These are phyloP conservation scores for Echeneis naucrates DNA, from an alignment of 2,797 vertebrate species.

Conservation along the genomic window DNA sequence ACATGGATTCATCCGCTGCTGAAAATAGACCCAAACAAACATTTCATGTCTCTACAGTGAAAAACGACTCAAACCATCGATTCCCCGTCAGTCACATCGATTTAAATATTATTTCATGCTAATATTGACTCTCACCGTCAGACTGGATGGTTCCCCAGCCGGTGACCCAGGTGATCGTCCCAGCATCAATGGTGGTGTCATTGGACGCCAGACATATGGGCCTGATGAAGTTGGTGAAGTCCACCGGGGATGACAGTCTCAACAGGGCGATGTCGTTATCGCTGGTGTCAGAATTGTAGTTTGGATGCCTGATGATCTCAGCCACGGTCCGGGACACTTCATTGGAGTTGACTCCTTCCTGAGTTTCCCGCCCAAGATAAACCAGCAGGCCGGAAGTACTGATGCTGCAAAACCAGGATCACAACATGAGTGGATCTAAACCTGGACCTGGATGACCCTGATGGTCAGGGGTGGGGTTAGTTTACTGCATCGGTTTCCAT, in stretches of 20 bases:
- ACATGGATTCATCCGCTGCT: no score
- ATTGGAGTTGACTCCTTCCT: fast-evolving
- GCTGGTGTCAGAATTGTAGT: fast-evolving
- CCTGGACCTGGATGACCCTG: background rate
- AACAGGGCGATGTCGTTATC: constrained; percentile 70
- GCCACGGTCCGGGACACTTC: background rate
- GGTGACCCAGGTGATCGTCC: constrained; percentile 62
- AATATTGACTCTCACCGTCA: constrained; percentile 7
- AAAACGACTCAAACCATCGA: no score
- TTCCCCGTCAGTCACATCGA: no score
- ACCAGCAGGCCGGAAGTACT: fast-evolving
- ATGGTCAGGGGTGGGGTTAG: no score
- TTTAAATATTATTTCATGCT: background rate
- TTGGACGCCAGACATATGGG: constrained; percentile 79
- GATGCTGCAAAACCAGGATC: background rate
- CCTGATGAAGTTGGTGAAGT: constrained; percentile 70
- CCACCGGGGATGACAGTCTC: constrained; percentile 30
- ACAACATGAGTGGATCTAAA: background rate
- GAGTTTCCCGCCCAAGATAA: constrained; percentile 50
- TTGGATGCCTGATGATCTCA: constrained; percentile 15
- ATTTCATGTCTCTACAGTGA: no score
- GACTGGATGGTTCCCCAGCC: constrained; percentile 50
- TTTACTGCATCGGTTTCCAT: no score
- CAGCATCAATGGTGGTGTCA: fast-evolving
- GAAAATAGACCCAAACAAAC: no score